A percentile compares a stretch with the other conserved stretches of the same genome.
Conservation (phyloP, 2,797 vertebrate genomes). For the Sebastes elongatus region DNA sequence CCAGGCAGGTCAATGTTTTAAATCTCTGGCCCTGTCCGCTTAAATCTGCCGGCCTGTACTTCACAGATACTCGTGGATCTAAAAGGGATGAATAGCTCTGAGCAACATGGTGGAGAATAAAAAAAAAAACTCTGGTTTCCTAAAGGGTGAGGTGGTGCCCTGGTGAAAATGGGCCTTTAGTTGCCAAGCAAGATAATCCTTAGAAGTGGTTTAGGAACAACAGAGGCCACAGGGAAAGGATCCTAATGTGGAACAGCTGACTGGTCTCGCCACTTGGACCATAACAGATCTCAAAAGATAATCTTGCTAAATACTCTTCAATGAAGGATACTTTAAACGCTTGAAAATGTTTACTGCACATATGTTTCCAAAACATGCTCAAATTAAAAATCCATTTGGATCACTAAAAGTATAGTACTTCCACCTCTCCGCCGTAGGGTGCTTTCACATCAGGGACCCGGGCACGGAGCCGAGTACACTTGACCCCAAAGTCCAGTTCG, state of each 20-base stretch:
- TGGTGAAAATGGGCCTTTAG: slow-evolving; percentile 34
- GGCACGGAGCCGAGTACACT: neutral
- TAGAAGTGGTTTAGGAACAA: slow-evolving; percentile 37
- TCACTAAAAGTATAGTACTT: neutral
- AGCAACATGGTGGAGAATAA: slow-evolving; percentile 31
- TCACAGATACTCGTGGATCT: slow-evolving; percentile 57
- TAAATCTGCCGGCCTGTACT: slow-evolving; percentile 65
- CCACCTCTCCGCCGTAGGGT: neutral
- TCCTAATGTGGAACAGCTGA: slow-evolving; percentile 22
- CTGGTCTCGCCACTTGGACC: neutral
- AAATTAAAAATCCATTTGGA: neutral
- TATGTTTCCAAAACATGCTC: neutral
- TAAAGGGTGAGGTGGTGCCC: slow-evolving; percentile 17
- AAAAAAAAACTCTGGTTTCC: slow-evolving; percentile 6
- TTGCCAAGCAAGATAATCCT: slow-evolving; percentile 31
- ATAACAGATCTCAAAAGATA: neutral
- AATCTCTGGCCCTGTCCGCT: slow-evolving; percentile 70
- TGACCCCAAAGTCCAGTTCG: neutral
- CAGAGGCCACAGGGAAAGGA: slow-evolving; percentile 10
- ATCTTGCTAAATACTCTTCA: neutral
- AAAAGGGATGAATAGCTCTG: slow-evolving; percentile 51
- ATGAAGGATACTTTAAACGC: neutral
- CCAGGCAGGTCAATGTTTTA: slow-evolving; percentile 72
- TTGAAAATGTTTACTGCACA: neutral
- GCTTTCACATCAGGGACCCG: neutral